Conservation (phyloP, 2,888 invertebrate species). For the Cryptocephalus moraei region DNA sequence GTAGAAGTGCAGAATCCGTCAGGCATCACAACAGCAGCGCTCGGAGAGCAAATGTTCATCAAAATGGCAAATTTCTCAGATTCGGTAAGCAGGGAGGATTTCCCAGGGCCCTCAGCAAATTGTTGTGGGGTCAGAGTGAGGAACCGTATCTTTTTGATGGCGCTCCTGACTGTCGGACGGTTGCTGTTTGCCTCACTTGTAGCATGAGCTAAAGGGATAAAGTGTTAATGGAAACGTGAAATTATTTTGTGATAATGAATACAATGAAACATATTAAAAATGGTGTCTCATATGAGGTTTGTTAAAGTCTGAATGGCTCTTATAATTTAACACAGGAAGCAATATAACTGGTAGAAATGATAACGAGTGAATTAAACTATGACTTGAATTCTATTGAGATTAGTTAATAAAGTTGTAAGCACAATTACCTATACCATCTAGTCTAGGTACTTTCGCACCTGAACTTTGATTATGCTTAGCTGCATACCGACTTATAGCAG, state of each 20-base stretch:
- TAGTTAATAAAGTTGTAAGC: conserved; percentile 25
- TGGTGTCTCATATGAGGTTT: too few species aligned
- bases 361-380: too few species aligned
- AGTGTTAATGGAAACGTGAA: too few species aligned
- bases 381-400: conserved; percentile 3
- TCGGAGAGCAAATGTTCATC: conserved; percentile 70
- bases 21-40: conserved; percentile 60
- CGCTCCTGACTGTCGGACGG: conserved; percentile 47
- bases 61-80: conserved; percentile 71
- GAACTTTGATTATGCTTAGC: conserved; percentile 45
- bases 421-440: conserved; percentile 37
- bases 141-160: conserved; percentile 68
- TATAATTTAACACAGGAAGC: too few species aligned
- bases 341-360: too few species aligned
- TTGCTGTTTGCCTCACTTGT: conserved; percentile 18
- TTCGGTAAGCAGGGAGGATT: conserved; percentile 61
- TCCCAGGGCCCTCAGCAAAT: conserved; percentile 74
- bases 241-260: too few species aligned
- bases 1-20: conserved; percentile 52
- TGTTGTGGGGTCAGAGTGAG: conserved; percentile 69
- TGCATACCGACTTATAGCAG: conserved; percentile 60
- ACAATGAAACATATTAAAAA: too few species aligned
- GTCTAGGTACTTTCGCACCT: conserved; percentile 40
- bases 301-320: too few species aligned
- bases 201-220: conserved; percentile 7